A percentile compares a stretch with the other conserved stretches of the same genome.
Conservation (phyloP, 2,113 vertebrate species). For the Urocolius indicus region DNA sequence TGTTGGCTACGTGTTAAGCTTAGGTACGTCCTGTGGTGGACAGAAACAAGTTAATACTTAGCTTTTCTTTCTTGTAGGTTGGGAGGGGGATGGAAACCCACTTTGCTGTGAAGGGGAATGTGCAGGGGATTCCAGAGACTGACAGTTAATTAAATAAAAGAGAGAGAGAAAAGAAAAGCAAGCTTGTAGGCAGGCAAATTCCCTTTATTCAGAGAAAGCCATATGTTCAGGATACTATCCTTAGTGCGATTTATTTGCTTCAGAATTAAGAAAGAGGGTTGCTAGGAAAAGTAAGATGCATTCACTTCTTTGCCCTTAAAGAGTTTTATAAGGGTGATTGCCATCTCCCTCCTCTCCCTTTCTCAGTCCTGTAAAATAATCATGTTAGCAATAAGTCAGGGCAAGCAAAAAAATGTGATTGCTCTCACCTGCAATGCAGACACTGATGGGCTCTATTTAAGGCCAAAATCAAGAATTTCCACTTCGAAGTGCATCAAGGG, state of each 20-base stretch:
- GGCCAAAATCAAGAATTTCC: not conserved
- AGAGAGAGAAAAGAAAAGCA: not conserved
- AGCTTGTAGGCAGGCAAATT: constrained; percentile 13
- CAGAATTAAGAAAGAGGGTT: constrained; percentile 21
- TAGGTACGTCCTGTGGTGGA: not conserved
- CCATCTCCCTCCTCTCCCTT: not conserved
- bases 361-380: not conserved
- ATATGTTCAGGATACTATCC: constrained; percentile 45
- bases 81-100: not conserved
- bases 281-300: constrained; percentile 22
- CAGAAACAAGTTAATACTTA: not conserved
- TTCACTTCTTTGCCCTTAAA: constrained; percentile 1
- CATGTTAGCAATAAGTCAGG: constrained; percentile 3
- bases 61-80: not conserved
- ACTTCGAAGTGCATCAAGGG: not conserved
- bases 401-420: not conserved
- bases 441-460: not conserved
- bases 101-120: not conserved
- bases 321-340: not conserved
- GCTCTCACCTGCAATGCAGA: constrained; percentile 36
- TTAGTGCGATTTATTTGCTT: constrained; percentile 41
- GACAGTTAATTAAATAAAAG: not conserved
- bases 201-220: constrained; percentile 26
- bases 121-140: constrained; percentile 6
- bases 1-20: not conserved